Evolutionary conservation across 2,888 invertebrate genomes (phyloP), one percentile per base, ranked within the genome.

Genomic region (Dolichopus griseipennis): DNA sequence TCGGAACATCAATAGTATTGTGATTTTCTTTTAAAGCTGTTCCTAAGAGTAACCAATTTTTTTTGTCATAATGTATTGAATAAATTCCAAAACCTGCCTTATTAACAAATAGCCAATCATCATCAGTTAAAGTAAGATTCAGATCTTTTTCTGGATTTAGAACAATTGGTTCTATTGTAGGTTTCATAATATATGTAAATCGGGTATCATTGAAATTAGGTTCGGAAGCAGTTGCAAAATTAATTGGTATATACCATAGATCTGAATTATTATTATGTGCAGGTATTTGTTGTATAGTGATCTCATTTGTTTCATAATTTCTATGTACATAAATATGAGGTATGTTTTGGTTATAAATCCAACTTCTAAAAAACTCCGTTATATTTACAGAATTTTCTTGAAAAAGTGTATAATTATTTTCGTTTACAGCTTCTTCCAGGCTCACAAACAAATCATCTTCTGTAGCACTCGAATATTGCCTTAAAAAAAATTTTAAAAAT

Each of bases 41-140:
- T 12, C 86, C 87, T 6, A 94, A 84, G 0, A 85, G 81, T 1
- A 79, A 75, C 86, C 91, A 88, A 76, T 90, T 90, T 0, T 79
- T 78, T 0, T 76, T 75, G 66, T 92, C 90, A 72, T 92, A 92
- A 75, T 89, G 87, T 1, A 90, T 88, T 75, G 90, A 83, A 79
- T 88, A 90, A 76, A 79, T 76, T 8, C 80, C 77, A 1, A 79
- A 79, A 68, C 79, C 78, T 64, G 80, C 78, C 12, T 79, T 80
- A 67, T 81, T 81, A 0, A 78, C 74, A 37, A 81, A 75, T 27
- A 81, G 43, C 81, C 81, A 81, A 68, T 81, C 81, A 2, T 67
- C 69, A 63, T 65, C n/a, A 9, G 7, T 64, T 5, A 81, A 27
- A 43, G 74, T 71, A 34, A 80, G 69, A n/a, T 75, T 73, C 33